Percentiles rank a stretch among this genome's conserved stretches.
Evolutionary conservation across 2,888 invertebrate genomes (phyloP).

Genomic region (Eurois occulta): DNA sequence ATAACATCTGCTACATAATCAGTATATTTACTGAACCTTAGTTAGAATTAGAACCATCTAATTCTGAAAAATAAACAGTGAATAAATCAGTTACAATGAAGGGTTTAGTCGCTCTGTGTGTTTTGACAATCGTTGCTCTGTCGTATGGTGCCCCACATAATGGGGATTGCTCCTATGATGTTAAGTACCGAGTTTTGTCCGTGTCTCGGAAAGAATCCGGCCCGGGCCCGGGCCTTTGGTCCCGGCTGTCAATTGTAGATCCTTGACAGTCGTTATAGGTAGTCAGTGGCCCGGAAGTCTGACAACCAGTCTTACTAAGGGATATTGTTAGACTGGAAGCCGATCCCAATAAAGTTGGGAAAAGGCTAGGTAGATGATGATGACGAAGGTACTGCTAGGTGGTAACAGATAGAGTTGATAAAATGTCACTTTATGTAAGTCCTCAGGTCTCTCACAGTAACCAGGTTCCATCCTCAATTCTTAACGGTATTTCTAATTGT

Average conservation of each 20-base stretch:
- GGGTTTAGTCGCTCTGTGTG: conserved; percentile 8
- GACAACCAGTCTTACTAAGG: too few relatives aligned
- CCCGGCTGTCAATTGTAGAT: too few relatives aligned
- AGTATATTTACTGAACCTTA: background rate
- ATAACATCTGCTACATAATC: background rate
- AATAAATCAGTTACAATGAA: conserved; percentile 4
- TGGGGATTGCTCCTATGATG: background rate
- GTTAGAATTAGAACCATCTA: too few relatives aligned
- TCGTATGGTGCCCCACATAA: background rate
- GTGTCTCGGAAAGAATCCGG: too few relatives aligned
- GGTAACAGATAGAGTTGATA: background rate
- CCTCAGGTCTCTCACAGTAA: background rate
- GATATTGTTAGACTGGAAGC: too few relatives aligned
- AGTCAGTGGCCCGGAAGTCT: too few relatives aligned
- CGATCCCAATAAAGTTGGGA: too few relatives aligned
- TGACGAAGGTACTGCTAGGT: background rate
- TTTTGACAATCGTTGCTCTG: background rate
- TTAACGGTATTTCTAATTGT: background rate
- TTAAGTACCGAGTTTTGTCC: background rate
- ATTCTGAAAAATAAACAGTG: too few relatives aligned
- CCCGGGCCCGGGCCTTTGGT: too few relatives aligned
- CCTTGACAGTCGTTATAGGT: too few relatives aligned
- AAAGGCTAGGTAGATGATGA: background rate
- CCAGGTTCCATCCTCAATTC: background rate
- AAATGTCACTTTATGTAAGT: background rate